Conservation (phyloP, 2,113 vertebrate genomes). For the Myotis lucifugus region DNA sequence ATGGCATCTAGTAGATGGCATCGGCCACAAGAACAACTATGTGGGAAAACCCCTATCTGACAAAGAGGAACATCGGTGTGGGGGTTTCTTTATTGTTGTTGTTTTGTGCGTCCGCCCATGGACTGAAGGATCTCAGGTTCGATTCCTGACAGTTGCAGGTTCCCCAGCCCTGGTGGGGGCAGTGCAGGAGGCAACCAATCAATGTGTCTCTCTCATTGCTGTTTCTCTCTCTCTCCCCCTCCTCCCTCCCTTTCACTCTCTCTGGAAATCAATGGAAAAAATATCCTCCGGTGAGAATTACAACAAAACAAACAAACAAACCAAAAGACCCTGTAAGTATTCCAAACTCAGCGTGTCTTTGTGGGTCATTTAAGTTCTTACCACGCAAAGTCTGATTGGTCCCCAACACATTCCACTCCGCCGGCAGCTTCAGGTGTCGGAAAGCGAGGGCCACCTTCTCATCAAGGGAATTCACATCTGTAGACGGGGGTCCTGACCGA, state of each 20-base stretch:
- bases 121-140: background rate
- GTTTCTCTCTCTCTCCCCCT: background rate
- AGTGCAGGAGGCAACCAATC: background rate
- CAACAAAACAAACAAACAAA: background rate
- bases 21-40: background rate
- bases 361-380: slow-evolving; percentile 67
- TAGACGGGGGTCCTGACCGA: slow-evolving; percentile 89
- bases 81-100: too few species aligned
- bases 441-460: slow-evolving; percentile 93
- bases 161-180: too few species aligned
- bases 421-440: slow-evolving; percentile 90
- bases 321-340: background rate
- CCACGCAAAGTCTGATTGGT: slow-evolving; percentile 81
- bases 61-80: background rate
- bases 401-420: slow-evolving; percentile 94
- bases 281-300: too few species aligned
- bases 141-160: background rate
- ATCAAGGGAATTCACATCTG: slow-evolving; percentile 92
- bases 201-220: background rate
- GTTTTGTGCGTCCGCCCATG: too few species aligned
- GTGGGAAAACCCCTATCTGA: background rate
- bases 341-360: background rate
- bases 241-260: background rate
- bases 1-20: background rate
- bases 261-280: background rate